Base-by-base conservation (phyloP, 2,888 invertebrate species). In the Limulus polyphemus region DNA sequence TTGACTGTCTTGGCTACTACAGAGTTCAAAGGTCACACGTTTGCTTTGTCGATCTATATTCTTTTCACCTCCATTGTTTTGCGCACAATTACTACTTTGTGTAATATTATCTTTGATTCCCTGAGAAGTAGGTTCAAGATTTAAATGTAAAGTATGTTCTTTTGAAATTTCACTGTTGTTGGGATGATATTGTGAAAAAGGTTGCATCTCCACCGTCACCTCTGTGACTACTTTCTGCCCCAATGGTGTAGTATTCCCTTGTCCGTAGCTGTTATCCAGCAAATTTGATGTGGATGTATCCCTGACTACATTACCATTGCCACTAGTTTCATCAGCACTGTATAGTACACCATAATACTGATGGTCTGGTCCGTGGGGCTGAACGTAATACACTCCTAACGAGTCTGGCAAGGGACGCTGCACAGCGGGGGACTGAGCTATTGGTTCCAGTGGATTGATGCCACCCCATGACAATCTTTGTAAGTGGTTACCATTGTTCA, bases 1-100 rank as follows among this genome's bases (percentile, higher is more conserved):
- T 7, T 59, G 52, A 13, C 60, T 49, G n/a, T 60, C 60, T 58
- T 67, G 64, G 13, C 58, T 63, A 14, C 64, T 63, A 47, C 61
- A 62, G 32, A 64, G 57, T 55, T 67, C 67, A 58, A 68, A 68
- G 11, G 68, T 68, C 10, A 68, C 68, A 11, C 65, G 63, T 52
- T 68, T 68, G 32, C 67, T 67, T 51, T 65, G 64, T 47, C 61
- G 56, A 13, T 66, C 66, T n/a, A 64, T 64, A 12, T 63, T 64
- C 51, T 59, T 60, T 47, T 66, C 66, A 7, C 64, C 64, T 46
- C 66, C 64, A 13, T 62, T 64, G 49, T 64, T 66, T 32, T 32
- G 32, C 16, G 63, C 66, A 32, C 64, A 66, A 55, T 61, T 66
- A 47, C 66, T 66, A 49, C 64, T 64, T 14, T 60, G 62, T 16